A percentile compares a stretch with the other conserved stretches of the same genome.
These are phyloP conservation scores for Caenorhabditis angaria DNA, from an alignment of 2,888 invertebrate genomes.

Conservation along the genomic window DNA sequence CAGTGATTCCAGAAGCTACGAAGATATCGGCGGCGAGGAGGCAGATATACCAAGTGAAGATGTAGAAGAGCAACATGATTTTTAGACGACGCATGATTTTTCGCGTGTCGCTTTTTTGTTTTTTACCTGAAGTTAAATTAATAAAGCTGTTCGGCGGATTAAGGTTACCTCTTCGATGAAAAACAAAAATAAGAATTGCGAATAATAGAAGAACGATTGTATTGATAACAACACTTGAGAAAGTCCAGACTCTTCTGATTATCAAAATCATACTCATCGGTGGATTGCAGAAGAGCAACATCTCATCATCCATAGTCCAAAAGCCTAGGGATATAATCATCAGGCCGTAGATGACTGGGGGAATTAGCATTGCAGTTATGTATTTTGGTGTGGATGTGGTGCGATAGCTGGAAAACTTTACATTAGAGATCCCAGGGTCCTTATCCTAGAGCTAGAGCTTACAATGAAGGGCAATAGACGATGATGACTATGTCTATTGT, in stretches of 20 bases:
- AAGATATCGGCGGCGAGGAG: constrained; percentile 27
- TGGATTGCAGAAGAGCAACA: background rate
- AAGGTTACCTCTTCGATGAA: background rate
- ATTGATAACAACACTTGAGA: background rate
- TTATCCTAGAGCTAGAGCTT: background rate
- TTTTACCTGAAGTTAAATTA: constrained; percentile 17
- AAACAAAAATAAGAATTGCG: constrained; percentile 11
- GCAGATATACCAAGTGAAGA: constrained; percentile 38
- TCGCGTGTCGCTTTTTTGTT: constrained; percentile 30
- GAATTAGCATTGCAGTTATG: background rate
- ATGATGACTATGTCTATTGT: constrained; percentile 27
- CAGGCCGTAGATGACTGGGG: background rate
- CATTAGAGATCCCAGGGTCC: background rate
- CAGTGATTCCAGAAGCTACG: constrained; percentile 12
- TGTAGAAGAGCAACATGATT: constrained; percentile 24
- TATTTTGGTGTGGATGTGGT: background rate
- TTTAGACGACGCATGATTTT: constrained; percentile 34
- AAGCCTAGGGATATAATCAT: background rate
- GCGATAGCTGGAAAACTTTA: background rate
- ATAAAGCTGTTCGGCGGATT: background rate
- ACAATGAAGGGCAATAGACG: constrained; percentile 25
- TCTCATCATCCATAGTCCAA: background rate
- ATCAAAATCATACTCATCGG: background rate
- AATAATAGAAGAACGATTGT: constrained; percentile 14
- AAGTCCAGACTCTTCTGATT: background rate